These are phyloP conservation scores for Ptilorrhoa leucosticta DNA, from an alignment of 2,113 vertebrate species.

Conservation along the genomic window DNA sequence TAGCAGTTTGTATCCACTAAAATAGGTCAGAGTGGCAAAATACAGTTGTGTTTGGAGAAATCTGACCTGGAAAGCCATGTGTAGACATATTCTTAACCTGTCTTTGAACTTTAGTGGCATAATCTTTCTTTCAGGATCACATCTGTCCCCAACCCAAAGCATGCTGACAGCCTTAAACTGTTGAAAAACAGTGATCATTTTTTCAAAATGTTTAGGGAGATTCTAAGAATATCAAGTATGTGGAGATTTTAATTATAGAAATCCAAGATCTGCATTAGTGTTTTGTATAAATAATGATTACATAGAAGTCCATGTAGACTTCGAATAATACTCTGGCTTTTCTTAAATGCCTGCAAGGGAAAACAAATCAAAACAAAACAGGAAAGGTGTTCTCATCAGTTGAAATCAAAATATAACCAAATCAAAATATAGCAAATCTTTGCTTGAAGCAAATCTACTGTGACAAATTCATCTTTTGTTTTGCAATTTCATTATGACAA, in stretches of 20 bases:
- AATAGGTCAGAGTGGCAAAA: not conserved
- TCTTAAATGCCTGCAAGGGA: not conserved
- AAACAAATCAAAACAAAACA: not conserved
- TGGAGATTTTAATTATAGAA: not conserved
- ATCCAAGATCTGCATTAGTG: not conserved
- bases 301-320: not conserved
- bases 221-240: not conserved
- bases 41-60: not conserved
- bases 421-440: not conserved
- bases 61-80: not conserved
- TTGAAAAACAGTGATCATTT: not conserved
- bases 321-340: not conserved
- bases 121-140: not conserved
- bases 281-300: not conserved
- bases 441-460: not conserved
- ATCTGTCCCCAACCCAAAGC: not conserved
- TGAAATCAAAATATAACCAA: not conserved
- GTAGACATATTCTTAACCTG: not conserved
- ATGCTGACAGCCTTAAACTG: constrained; percentile 44
- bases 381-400: not conserved
- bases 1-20: not conserved
- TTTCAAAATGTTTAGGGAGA: not conserved
- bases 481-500: not conserved
- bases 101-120: not conserved
- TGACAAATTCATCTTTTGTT: not conserved